A percentile compares a stretch with the other conserved stretches of the same genome.
Conservation (phyloP, 2,113 vertebrate species). For the Cairina moschata region DNA sequence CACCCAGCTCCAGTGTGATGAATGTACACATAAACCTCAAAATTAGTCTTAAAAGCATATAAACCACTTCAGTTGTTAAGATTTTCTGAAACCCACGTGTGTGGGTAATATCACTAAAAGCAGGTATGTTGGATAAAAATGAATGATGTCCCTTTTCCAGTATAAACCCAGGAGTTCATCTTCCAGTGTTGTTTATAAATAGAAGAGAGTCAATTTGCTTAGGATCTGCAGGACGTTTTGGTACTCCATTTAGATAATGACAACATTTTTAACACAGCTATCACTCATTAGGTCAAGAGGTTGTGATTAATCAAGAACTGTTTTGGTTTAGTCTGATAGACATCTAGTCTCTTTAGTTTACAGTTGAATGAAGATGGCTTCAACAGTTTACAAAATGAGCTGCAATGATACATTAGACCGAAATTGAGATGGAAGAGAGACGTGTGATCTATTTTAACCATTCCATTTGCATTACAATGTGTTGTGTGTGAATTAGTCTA, state of each 20-base stretch:
- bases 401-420: conserved; percentile 83
- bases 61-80: conserved; percentile 84
- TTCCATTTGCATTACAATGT: conserved; percentile 76
- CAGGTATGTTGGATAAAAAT: conserved; percentile 85
- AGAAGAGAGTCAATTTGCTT: conserved; percentile 80
- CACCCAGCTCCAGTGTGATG: conserved; percentile 55
- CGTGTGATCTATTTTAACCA: conserved; percentile 78
- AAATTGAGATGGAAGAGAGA: conserved; percentile 66
- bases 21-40: conserved; percentile 82
- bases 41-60: conserved; percentile 87
- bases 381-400: conserved; percentile 87
- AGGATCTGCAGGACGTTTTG: conserved; percentile 65
- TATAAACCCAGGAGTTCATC: conserved; percentile 84
- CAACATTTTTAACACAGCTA: conserved; percentile 83
- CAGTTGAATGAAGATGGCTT: conserved; percentile 81
- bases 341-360: conserved; percentile 90
- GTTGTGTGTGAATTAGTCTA: conserved; percentile 33
- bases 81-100: conserved; percentile 78
- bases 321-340: conserved; percentile 91
- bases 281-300: conserved; percentile 88
- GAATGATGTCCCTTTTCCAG: conserved; percentile 79
- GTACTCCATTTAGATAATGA: conserved; percentile 85
- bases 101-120: conserved; percentile 84
- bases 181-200: conserved; percentile 83
- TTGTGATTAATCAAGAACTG: conserved; percentile 93